Evolutionary conservation across 2,888 invertebrate species (phyloP), one percentile per base, ranked within the genome.

Genomic region (Euzophera pinguis): DNA sequence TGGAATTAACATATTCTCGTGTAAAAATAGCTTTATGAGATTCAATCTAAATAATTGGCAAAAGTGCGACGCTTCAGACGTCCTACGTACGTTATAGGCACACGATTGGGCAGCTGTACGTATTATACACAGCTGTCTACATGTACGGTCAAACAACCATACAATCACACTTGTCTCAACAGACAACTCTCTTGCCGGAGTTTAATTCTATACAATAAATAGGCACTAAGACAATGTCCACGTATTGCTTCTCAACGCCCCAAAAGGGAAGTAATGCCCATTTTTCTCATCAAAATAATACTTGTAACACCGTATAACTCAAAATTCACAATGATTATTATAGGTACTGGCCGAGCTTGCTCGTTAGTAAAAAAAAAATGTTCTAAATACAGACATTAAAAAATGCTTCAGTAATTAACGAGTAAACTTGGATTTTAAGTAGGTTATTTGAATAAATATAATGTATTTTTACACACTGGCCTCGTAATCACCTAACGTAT

Each of bases 391-490:
- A 41, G 8, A 41, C 16, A 17, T 10, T 41, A 16, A 10, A 16
- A 17, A 38, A 17, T 41, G 16, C 16, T 5, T 8, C 5, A 39
- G 14, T 10, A 34, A 14, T 13, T n/a, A 3, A 43, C n/a, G 42
- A 27, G 13, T 29, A 13, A 43, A 29, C 43, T 43, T 43, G 6
- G n/a, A 29, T 43, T 29, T 29, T 12, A 29, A 43, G 12, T 43
- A 29, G 12, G 13, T 43, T 8, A 22, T 22, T 43, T 27, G 8
- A 29, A 41, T 29, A 43, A 29, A 45, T 27, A 41, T n/a, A 10
- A 41, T n/a, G 34, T 39, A 50, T 78, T 72, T 81, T 75, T 71
- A 74, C 71, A 79, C 75, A 84, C 82, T 85, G 85, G 84, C 84
- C 85, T 75, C 68, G 67, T 69, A 79, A 81, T 82, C 76, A 82